Percentiles rank a stretch among this genome's conserved stretches.
Evolutionary conservation across 2,888 invertebrate genomes (phyloP).

Genomic region (Cremastobaeus sp.): DNA sequence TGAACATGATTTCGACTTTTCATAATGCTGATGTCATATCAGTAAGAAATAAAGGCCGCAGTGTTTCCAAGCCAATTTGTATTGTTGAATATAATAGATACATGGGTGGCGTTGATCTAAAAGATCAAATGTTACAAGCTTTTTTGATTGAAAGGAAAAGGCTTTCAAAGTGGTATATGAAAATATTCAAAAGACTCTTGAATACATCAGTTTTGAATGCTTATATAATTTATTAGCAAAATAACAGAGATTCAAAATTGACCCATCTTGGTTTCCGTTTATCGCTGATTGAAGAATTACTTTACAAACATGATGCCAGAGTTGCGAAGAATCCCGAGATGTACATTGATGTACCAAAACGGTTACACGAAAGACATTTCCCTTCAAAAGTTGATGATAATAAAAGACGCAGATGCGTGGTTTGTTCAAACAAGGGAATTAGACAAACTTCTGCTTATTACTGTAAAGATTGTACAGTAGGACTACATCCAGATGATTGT

Average conservation of each 20-base stretch:
- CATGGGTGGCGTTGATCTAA: constrained; percentile 8
- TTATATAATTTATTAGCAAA: constrained; percentile 3
- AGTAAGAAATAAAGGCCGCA: neutral
- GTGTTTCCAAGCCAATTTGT: neutral
- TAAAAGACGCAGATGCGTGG: neutral
- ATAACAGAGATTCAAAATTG: neutral
- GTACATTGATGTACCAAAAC: neutral
- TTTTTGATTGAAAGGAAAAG: constrained; percentile 9
- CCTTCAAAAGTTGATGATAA: neutral
- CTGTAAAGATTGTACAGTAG: neutral
- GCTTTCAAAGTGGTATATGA: constrained; percentile 1
- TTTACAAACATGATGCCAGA: neutral
- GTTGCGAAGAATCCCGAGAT: neutral
- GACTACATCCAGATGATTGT: neutral
- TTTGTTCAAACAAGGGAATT: neutral
- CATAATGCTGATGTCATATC: neutral
- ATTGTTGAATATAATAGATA: constrained; percentile 6
- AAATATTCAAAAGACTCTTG: constrained; percentile 5
- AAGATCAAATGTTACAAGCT: constrained; percentile 6
- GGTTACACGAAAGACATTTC: neutral
- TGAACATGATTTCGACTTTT: constrained; percentile 13
- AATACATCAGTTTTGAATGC: neutral
- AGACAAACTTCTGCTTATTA: neutral
- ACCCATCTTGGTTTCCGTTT: neutral
- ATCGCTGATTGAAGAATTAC: neutral